phyloP scores from a whole-genome alignment of 2,113 vertebrate species.

The Psammodynastes pulverulentus region DNA sequence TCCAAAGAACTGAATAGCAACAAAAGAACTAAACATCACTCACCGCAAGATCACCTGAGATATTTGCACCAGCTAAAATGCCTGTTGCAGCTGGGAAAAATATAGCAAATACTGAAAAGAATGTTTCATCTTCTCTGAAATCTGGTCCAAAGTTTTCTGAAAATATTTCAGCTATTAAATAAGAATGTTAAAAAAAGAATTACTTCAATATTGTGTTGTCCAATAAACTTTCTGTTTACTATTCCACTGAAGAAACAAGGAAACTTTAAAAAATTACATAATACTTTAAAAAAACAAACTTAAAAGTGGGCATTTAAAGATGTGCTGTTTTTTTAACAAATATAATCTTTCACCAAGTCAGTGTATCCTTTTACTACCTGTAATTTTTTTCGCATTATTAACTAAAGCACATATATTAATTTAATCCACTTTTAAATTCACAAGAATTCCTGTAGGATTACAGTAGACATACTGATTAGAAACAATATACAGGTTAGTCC shows the following conservation, averaged over 20 bases:
- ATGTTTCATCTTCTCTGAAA: constrained; percentile 80
- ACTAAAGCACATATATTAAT: background rate
- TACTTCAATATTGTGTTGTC: background rate
- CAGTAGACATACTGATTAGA: background rate
- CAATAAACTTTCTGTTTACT: background rate
- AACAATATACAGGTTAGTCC: background rate
- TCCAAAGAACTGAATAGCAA: background rate
- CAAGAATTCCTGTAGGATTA: background rate
- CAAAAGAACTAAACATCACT: constrained; percentile 60
- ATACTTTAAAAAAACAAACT: background rate
- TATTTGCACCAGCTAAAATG: constrained; percentile 96
- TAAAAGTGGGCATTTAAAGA: background rate
- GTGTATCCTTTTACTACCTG: background rate
- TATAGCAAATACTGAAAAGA: constrained; percentile 96
- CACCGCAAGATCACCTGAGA: constrained; percentile 96
- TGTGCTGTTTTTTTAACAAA: background rate
- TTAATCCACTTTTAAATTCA: background rate
- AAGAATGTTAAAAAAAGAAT: constrained; percentile 31
- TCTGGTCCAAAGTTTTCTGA: constrained; percentile 93
- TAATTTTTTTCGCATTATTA: background rate
- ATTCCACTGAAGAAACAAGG: background rate
- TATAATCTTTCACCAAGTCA: background rate
- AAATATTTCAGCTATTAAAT: constrained; percentile 81
- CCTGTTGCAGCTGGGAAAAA: constrained; percentile 98
- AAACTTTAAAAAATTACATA: background rate